Evolutionary conservation across 2,797 vertebrate genomes (phyloP).

Genomic region (Microctenopoma lineatum): DNA sequence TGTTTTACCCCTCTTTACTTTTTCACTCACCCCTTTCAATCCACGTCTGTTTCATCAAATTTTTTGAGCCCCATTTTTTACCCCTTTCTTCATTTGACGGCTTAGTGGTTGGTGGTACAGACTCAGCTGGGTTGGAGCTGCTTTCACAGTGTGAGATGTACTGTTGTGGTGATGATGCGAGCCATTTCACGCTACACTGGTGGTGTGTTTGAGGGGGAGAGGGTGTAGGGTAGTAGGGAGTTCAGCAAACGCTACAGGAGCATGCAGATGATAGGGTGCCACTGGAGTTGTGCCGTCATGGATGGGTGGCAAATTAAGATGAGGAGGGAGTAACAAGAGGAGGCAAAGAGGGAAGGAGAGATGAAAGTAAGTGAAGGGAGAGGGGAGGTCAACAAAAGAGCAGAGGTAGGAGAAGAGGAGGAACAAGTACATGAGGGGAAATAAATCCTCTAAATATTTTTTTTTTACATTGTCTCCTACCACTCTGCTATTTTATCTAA

Average conservation of each 20-base stretch:
- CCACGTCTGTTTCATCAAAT: not conserved
- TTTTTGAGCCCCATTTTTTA: not conserved
- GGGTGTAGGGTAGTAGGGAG: constrained; percentile 30
- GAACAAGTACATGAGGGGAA: not conserved
- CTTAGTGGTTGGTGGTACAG: constrained; percentile 46
- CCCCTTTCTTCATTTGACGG: constrained; percentile 36
- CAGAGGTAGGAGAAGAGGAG: not conserved
- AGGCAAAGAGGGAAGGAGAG: not conserved
- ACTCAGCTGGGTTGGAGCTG: constrained; percentile 45
- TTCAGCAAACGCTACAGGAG: constrained; percentile 57
- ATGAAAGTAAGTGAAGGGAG: not conserved
- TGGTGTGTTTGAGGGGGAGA: constrained; percentile 62
- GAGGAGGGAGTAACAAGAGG: constrained; percentile 47
- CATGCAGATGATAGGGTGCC: constrained; percentile 35
- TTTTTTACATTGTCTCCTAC: not conserved
- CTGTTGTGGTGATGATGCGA: constrained; percentile 70
- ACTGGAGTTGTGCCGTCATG: constrained; percentile 45
- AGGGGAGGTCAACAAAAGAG: not conserved
- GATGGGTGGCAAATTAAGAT: constrained; percentile 63
- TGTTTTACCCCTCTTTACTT: not conserved
- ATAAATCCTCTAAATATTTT: constrained; percentile 5
- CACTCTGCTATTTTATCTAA: not conserved
- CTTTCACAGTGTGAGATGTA: constrained; percentile 60
- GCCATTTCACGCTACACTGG: constrained; percentile 80
- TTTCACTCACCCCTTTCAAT: not conserved